Evolutionary conservation across 2,888 invertebrate species (phyloP), one percentile per base, ranked within the genome.

Genomic region (Glaucopsyche alexis): DNA sequence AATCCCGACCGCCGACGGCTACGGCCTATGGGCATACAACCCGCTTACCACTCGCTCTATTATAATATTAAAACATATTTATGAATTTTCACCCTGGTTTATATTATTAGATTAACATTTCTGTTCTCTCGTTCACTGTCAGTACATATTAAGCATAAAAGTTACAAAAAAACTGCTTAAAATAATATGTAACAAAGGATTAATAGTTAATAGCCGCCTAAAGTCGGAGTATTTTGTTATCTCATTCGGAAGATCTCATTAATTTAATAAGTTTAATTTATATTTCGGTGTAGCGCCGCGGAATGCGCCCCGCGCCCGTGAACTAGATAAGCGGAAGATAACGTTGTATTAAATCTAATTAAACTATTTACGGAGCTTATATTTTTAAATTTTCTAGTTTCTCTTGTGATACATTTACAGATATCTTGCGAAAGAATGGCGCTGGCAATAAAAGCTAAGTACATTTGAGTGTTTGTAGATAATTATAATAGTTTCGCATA

Each of bases 201-300:
- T 29, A 42, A 42, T n/a, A n/a, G n/a, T 42, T 5, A 42, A 52
- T 8, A 14, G 14, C 50, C 50, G 9, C 19, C 55, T 11, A 55
- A 55, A 55, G 19, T 60, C 60, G 29, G 19, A 29, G 60, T 60
- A 60, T 38, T 60, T 29, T 13, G 60, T 60, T 38, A 60, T 60
- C 60, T 60, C 55, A 5, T 9, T 55, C 60, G 29, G 60, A 60
- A 14, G 60, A 60, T 60, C 60, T 60, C 60, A 29, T 60, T 60
- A 60, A 60, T 60, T 60, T 60, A 60, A 38, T 60, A 60, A 60
- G 60, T 60, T 60, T 60, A 60, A 60, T 60, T 60, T 60, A 60
- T 60, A 60, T 60, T 60, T 60, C 29, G 29, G 29, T 38, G 60
- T 60, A 60, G 60, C 60, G 60, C 60, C 29, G 60, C 29, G 29